Evolutionary conservation across 2,113 vertebrate genomes (phyloP).

Genomic region (Oryzias javanicus): DNA sequence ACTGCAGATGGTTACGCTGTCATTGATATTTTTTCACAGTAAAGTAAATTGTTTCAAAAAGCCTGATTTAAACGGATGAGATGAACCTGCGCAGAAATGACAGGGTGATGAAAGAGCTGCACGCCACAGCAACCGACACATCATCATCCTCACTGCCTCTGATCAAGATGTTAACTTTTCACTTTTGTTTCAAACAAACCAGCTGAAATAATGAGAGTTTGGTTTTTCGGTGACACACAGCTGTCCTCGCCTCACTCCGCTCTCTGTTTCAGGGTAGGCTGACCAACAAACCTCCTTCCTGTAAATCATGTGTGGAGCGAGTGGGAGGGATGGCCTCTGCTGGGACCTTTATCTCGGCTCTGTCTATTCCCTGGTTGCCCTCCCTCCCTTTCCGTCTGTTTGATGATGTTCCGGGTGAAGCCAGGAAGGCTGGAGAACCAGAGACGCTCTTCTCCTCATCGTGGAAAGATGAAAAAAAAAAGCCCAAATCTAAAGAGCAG

Average conservation of each 20-base stretch:
- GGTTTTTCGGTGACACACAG: conserved; percentile 15
- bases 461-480: conserved; percentile 48
- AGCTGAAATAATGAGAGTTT: not conserved
- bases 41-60: not conserved
- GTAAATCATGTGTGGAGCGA: conserved; percentile 55
- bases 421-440: conserved; percentile 36
- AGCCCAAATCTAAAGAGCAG: conserved; percentile 52
- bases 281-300: conserved; percentile 31
- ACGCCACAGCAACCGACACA: not conserved
- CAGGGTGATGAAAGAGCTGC: not conserved
- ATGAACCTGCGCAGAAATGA: not conserved
- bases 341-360: conserved; percentile 55
- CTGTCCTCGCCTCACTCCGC: not conserved
- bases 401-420: conserved; percentile 51
- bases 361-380: conserved; percentile 33
- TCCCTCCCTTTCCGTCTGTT: conserved; percentile 42
- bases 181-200: not conserved
- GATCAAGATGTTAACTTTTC: not conserved
- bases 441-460: conserved; percentile 37
- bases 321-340: conserved; percentile 51
- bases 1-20: not conserved
- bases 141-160: not conserved
- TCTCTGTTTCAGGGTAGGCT: conserved; percentile 20
- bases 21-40: not conserved
- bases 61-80: not conserved